Percentiles rank a stretch among this genome's conserved stretches.
These are phyloP conservation scores for Chymomyza procnemis DNA, from an alignment of 2,888 invertebrate species.

Conservation along the genomic window DNA sequence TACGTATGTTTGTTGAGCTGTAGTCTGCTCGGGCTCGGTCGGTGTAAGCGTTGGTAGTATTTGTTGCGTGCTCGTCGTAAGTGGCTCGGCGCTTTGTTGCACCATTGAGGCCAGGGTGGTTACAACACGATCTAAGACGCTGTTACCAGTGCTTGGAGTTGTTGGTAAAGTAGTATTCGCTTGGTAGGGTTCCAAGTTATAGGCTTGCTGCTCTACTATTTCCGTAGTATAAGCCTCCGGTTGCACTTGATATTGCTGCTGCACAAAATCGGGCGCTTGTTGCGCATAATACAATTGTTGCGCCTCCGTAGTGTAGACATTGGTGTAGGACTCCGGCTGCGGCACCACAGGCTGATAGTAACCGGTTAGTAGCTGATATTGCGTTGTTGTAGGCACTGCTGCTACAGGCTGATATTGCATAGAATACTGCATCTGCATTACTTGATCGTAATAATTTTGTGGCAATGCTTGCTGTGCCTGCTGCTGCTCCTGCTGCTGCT, in stretches of 20 bases:
- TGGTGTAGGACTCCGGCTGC: slow-evolving; percentile 57
- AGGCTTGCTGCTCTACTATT: slow-evolving; percentile 40
- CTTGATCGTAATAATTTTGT: slow-evolving; percentile 75
- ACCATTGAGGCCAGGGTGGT: slow-evolving; percentile 62
- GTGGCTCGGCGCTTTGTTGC: slow-evolving; percentile 56
- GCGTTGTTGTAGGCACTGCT: slow-evolving; percentile 53
- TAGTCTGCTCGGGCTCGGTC: slow-evolving; percentile 15
- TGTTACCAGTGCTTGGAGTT: slow-evolving; percentile 46
- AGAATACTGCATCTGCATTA: slow-evolving; percentile 75
- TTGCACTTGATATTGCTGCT: slow-evolving; percentile 39
- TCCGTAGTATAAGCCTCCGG: slow-evolving; percentile 42
- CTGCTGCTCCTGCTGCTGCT: slow-evolving; percentile 37
- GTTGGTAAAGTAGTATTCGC: slow-evolving; percentile 32
- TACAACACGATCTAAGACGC: slow-evolving; percentile 58
- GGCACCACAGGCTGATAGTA: slow-evolving; percentile 66
- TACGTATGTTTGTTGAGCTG: slow-evolving; percentile 40
- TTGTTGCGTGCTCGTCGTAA: slow-evolving; percentile 58
- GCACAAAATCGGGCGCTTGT: slow-evolving; percentile 40
- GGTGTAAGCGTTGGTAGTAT: slow-evolving; percentile 35
- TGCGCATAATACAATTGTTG: slow-evolving; percentile 64
- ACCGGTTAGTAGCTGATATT: slow-evolving; percentile 72
- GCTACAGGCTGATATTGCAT: slow-evolving; percentile 69
- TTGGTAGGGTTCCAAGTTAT: slow-evolving; percentile 48
- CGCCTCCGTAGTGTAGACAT: slow-evolving; percentile 57
- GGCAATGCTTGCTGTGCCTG: slow-evolving; percentile 33